Percentiles rank a stretch among this genome's conserved stretches.
Conservation (phyloP, 2,888 invertebrate species). For the Hylaea fasciaria region DNA sequence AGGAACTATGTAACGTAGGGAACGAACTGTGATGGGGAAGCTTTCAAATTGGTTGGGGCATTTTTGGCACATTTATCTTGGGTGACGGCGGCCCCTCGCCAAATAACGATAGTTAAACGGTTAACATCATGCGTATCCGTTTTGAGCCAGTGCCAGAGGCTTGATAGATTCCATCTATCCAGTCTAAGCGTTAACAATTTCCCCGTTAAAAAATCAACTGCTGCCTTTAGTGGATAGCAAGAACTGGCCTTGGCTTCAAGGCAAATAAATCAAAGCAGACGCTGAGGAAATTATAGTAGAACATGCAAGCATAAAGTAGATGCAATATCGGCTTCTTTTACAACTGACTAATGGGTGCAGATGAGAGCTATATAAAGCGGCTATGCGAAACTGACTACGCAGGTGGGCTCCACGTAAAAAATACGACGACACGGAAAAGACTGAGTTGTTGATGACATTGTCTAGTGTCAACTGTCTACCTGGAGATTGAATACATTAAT, state of each 20-base stretch:
- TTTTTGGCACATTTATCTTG: slow-evolving; percentile 65
- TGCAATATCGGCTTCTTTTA: too few species aligned
- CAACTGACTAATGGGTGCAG: too few species aligned
- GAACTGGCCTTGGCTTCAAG: slow-evolving; percentile 9
- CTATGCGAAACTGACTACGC: too few species aligned
- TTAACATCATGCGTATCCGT: slow-evolving; percentile 64
- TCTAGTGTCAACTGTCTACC: too few species aligned
- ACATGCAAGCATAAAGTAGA: neutral
- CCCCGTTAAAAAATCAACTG: slow-evolving; percentile 40
- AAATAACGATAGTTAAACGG: slow-evolving; percentile 68
- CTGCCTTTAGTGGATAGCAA: neutral
- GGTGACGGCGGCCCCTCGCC: slow-evolving; percentile 45
- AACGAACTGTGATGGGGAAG: neutral
- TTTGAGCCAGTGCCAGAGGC: slow-evolving; percentile 58
- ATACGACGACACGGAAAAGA: too few species aligned
- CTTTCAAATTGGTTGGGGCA: slow-evolving; percentile 32
- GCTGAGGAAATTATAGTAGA: neutral
- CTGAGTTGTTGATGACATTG: too few species aligned
- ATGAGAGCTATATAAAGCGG: too few species aligned
- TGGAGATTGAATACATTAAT: too few species aligned
- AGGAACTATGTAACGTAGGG: neutral
- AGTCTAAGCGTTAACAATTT: slow-evolving; percentile 40
- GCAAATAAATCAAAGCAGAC: neutral
- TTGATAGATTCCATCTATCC: slow-evolving; percentile 61
- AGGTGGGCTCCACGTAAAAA: too few species aligned